These are phyloP conservation scores for Sapayoa aenigma DNA, from an alignment of 2,113 vertebrate genomes.

Conservation along the genomic window DNA sequence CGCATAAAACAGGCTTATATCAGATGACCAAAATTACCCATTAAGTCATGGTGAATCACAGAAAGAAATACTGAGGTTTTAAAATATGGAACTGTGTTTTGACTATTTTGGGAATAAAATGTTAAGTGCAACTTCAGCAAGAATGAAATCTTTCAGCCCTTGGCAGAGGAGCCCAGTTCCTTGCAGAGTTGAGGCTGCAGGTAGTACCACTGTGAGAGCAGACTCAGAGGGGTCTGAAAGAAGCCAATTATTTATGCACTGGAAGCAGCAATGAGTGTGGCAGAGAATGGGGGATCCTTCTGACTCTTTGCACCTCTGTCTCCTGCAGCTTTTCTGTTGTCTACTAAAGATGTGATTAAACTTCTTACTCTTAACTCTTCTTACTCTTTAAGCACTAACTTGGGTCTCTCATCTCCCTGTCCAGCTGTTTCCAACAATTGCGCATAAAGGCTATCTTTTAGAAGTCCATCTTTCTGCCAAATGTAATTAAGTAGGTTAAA, in stretches of 20 bases:
- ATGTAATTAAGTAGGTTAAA: neutral
- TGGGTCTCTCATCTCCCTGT: neutral
- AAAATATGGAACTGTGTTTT: neutral
- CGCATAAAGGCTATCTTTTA: neutral
- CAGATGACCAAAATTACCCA: neutral
- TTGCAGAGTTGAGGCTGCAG: neutral
- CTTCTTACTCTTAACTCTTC: neutral
- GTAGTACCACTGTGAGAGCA: fast-evolving
- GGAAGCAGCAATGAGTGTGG: neutral
- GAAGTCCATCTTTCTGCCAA: neutral
- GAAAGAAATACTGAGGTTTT: neutral
- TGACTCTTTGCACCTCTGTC: neutral
- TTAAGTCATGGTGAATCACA: neutral
- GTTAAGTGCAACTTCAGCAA: neutral
- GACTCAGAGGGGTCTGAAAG: neutral
- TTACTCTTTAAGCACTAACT: neutral
- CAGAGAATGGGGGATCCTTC: neutral
- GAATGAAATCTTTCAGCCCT: neutral
- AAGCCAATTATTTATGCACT: neutral
- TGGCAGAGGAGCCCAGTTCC: fast-evolving
- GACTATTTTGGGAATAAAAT: neutral
- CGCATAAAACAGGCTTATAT: neutral
- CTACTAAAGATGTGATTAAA: neutral
- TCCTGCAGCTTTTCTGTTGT: neutral
- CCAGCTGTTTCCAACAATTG: neutral